Conservation (phyloP, 2,888 invertebrate species). For the Microchrysa polita region DNA sequence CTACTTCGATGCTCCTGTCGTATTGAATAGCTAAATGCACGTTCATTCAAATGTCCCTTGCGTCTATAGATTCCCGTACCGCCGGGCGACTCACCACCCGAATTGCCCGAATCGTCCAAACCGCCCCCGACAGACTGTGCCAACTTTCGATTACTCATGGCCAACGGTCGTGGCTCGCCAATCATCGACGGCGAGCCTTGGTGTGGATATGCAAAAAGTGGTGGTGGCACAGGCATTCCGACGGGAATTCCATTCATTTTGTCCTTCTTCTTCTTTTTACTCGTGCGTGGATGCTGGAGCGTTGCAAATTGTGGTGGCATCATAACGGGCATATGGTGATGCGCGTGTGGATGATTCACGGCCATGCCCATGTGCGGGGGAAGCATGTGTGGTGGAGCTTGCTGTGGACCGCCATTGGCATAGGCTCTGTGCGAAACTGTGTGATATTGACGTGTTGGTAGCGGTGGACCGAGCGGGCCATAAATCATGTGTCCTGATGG, state of each 20-base stretch:
- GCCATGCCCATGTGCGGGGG: conserved; percentile 61
- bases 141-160: conserved; percentile 69
- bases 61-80: conserved; percentile 89
- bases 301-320: conserved; percentile 71
- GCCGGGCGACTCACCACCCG: conserved; percentile 69
- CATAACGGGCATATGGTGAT: conserved; percentile 62
- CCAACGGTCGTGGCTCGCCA: conserved; percentile 68
- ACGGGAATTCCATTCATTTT: conserved; percentile 63
- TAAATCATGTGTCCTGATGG: conserved; percentile 65
- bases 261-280: conserved; percentile 65
- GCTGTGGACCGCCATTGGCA: conserved; percentile 51
- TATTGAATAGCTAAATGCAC: conserved; percentile 94
- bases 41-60: conserved; percentile 90
- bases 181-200: conserved; percentile 66
- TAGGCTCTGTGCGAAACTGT: conserved; percentile 65
- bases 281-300: conserved; percentile 71
- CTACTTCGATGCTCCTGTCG: conserved; percentile 92
- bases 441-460: conserved; percentile 65
- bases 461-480: conserved; percentile 56
- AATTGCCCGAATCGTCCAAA: conserved; percentile 67
- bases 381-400: conserved; percentile 59
- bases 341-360: conserved; percentile 52
- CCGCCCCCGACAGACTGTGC: conserved; percentile 76
- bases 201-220: conserved; percentile 65
- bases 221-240: conserved; percentile 67